Base-by-base conservation (phyloP, 2,113 vertebrate genomes). In the Odontophorus gujanensis region DNA sequence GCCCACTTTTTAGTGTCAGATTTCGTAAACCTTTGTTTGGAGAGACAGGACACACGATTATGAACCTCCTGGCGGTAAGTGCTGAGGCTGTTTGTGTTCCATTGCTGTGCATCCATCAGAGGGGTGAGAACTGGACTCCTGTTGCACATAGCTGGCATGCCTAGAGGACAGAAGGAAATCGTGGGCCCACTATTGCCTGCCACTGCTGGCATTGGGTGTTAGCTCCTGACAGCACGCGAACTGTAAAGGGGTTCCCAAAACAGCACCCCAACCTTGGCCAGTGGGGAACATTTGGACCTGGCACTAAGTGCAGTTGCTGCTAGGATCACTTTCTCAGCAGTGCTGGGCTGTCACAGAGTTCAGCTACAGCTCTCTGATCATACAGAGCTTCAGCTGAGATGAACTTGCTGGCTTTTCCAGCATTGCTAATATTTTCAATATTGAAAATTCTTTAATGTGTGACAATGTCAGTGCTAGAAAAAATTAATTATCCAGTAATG, bases 11-110 rank as follows among this genome's bases (percentile, higher is more conserved):
- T 96, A 99, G 99, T 45, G 99, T 99, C 88, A 98, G 99, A 94
- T 99, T 99, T 97, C 98, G 99, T 87, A 99, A 99, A 93, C 99
- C 99, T 18, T 98, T 99, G 55, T 99, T 99, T 78, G 99, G 99
- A 96, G 99, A 99, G 96, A 99, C 99, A 1, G 99, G 99, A 57
- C 99, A 99, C 97, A 99, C 99, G 2, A 99, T 99, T 95, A 99
- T 99, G 98, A 99, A 99, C 96, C 98, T 99, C 80, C 98, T 99
- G 53, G 99, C 99, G 62, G 99, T 99, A 97, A 99, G 99, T 98
- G 79, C 76, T 61, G 51, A 5, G 43, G 11, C 72, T 36, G 57
- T 32, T 66, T 42, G 7, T 3, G 21, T 85, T 77, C 62, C 34
- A 3, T 4, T 0, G 6, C 38, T 87, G 73, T 28, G 45, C 68